Evolutionary conservation across 1,140 invertebrate species (phyloP).

Genomic region (Helicoverpa armigera): DNA sequence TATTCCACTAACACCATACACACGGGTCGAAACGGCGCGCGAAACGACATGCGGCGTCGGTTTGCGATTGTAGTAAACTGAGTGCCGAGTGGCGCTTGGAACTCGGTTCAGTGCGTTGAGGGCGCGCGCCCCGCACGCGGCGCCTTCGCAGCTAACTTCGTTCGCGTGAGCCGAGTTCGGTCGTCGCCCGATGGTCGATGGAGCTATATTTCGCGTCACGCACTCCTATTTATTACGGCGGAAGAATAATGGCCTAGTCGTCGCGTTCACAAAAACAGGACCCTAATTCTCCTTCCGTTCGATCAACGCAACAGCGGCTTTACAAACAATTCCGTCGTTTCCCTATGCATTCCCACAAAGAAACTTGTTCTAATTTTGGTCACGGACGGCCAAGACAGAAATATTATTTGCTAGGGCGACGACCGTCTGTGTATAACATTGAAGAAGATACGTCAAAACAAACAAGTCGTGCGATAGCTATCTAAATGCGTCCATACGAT

Average conservation of each 20-base stretch:
- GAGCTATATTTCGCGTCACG: conserved; percentile 77
- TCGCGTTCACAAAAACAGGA: conserved; percentile 57
- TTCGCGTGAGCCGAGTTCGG: conserved; percentile 72
- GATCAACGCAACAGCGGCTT: conserved; percentile 34
- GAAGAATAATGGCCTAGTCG: conserved; percentile 58
- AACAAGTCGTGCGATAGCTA: conserved; percentile 54
- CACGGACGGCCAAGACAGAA: conserved; percentile 59
- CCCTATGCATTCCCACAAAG: conserved; percentile 50
- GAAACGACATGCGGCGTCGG: conserved; percentile 76
- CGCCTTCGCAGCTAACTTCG: conserved; percentile 74
- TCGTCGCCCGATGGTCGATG: conserved; percentile 81
- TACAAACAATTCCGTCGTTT: conserved; percentile 22
- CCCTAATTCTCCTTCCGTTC: conserved; percentile 48
- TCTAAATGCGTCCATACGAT: conserved; percentile 51
- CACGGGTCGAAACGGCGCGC: conserved; percentile 73
- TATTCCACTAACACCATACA: conserved; percentile 83
- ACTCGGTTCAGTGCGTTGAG: conserved; percentile 75
- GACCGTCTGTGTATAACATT: conserved; percentile 61
- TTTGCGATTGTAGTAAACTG: conserved; percentile 82
- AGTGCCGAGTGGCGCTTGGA: conserved; percentile 79
- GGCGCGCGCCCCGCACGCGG: conserved; percentile 67
- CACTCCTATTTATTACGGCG: conserved; percentile 76
- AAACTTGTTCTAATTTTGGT: conserved; percentile 68
- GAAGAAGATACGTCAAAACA: conserved; percentile 56
- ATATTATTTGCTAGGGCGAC: conserved; percentile 70